Conservation (phyloP, 2,113 vertebrate species). For the Catharus minimus region DNA sequence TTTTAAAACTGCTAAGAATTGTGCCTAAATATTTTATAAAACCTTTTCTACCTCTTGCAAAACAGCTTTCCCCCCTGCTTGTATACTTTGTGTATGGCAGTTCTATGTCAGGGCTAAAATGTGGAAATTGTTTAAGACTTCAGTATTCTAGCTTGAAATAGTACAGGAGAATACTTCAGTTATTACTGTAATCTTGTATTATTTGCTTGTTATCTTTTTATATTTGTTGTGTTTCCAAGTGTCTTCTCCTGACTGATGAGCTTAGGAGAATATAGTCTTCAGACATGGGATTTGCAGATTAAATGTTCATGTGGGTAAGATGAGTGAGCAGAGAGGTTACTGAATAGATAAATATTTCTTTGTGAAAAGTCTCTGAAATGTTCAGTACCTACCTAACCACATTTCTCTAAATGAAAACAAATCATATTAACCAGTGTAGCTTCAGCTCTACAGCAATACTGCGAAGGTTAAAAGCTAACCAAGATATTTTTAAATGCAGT, state of each 20-base stretch:
- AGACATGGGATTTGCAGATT: not conserved
- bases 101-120: not conserved
- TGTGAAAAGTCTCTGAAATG: not conserved
- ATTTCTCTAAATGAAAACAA: not conserved
- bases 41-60: slow-evolving; percentile 60
- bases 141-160: not conserved
- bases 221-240: not conserved
- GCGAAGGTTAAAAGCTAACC: not conserved
- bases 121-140: slow-evolving; percentile 1
- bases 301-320: not conserved
- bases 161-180: not conserved
- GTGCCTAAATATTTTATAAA: slow-evolving; percentile 57
- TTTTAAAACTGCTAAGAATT: slow-evolving; percentile 30
- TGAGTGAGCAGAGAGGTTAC: not conserved
- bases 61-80: not conserved
- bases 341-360: not conserved
- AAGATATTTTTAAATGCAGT: not conserved
- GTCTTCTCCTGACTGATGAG: not conserved
- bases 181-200: not conserved
- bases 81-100: not conserved
- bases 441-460: not conserved
- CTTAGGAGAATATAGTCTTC: not conserved
- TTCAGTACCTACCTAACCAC: not conserved
- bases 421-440: not conserved
- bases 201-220: slow-evolving; percentile 1